Base-by-base conservation (phyloP, 2,797 vertebrate species). In the Rhadinocentrus ornatus region DNA sequence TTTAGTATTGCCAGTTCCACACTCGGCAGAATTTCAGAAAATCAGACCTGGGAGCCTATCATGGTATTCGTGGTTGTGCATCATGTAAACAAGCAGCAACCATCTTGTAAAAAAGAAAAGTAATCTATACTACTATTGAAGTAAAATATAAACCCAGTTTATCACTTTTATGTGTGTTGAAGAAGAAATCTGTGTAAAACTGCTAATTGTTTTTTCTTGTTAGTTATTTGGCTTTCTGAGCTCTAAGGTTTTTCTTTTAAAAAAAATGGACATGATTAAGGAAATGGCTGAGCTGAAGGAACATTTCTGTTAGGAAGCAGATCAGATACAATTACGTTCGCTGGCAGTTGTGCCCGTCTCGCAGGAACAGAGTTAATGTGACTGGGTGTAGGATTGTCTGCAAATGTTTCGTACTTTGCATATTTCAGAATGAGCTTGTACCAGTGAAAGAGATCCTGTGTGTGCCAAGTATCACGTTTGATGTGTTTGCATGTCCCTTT, bases 391-490 rank as follows among this genome's bases (percentile, higher is more conserved):
- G n/a, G 69, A 66, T 31, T 62, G 65, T 66, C 62, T 79, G 55
- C 69, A 57, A 80, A 68, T 44, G 9, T 35, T 57, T 52, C 73
- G 34, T 26, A 62, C 61, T 61, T 69, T 46, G 4, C 2, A 6
- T 64, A 57, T 82, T 83, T 84, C 70, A 59, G 79, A 80, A 73
- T 66, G 53, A 64, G 73, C 65, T 13, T 26, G 64, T 59, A 55
- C 73, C 71, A 72, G 41, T 48, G 16, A 79, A 69, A 46, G 24
- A 20, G 55, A 56, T 31, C 46, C 29, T 37, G 29, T 52, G 68
- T 9, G 60, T 73, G 75, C 69, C 13, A 16, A 50, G 56, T 32
- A 24, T 66, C 80, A 74, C 13, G 18, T 80, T 62, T 62, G 35
- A 76, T 58, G 48, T 56, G 56, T 75, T n/a, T 29, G 54, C 39